Evolutionary conservation across 1,140 invertebrate genomes (phyloP).

Genomic region (Monochamus saltuarius): DNA sequence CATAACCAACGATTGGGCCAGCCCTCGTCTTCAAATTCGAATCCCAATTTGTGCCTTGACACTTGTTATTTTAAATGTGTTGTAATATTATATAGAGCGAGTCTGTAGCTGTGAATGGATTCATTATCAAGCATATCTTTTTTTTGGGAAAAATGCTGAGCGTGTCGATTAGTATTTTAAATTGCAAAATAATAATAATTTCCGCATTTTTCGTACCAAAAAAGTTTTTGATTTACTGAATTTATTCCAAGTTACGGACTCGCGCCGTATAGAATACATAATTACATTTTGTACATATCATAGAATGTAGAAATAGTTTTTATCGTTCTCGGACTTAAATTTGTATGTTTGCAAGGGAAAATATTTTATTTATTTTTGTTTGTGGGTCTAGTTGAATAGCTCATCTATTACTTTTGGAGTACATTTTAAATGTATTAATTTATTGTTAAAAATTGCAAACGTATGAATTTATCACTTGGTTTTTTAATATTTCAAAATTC

Average conservation of each 20-base stretch:
- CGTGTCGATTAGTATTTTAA: too few relatives aligned
- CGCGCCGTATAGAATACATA: slow-evolving; percentile 29
- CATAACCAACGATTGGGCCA: neutral
- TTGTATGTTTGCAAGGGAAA: slow-evolving; percentile 11
- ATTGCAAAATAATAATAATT: too few relatives aligned
- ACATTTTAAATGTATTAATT: neutral
- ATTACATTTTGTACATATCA: slow-evolving; percentile 31
- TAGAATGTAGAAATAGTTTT: slow-evolving; percentile 28
- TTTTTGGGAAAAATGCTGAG: too few relatives aligned
- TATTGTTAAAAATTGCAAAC: slow-evolving; percentile 14
- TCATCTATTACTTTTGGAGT: neutral
- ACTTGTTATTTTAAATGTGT: slow-evolving; percentile 28
- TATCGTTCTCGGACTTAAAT: slow-evolving; percentile 15
- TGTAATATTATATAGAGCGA: slow-evolving; percentile 39
- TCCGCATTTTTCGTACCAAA: too few relatives aligned
- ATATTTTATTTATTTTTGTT: slow-evolving; percentile 12
- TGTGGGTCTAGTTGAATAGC: neutral
- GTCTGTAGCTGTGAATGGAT: too few relatives aligned
- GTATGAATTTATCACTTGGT: slow-evolving; percentile 7
- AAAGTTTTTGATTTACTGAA: too few relatives aligned
- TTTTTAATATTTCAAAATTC: slow-evolving; percentile 19
- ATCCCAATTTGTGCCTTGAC: slow-evolving; percentile 30
- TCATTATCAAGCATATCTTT: too few relatives aligned
- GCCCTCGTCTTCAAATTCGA: neutral
- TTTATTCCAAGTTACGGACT: too few relatives aligned